Conservation (phyloP, 2,888 invertebrate species). For the Nesidiocoris tenuis region DNA sequence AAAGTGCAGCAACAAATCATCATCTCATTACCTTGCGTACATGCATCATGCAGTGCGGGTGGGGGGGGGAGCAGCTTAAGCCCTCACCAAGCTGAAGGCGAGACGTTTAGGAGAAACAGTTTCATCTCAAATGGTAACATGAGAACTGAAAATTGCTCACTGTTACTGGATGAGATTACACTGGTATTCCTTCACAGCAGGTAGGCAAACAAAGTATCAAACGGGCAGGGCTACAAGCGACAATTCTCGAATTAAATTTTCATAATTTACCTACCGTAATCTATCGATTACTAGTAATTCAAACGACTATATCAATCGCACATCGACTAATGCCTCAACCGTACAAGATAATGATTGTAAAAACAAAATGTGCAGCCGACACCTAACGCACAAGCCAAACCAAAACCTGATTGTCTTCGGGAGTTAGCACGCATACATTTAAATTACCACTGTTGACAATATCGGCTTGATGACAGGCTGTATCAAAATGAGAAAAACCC, state of each 20-base stretch:
- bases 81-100: constrained; percentile 28
- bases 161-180: constrained; percentile 99
- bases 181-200: constrained; percentile 54
- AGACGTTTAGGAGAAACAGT: constrained; percentile 55
- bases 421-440: too few species aligned
- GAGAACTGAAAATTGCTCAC: constrained; percentile 75
- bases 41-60: neutral
- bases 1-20: neutral
- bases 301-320: too few species aligned
- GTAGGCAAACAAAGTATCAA: neutral
- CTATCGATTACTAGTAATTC: too few species aligned
- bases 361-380: too few species aligned
- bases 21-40: neutral
- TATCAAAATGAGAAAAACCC: too few species aligned
- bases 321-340: too few species aligned
- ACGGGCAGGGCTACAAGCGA: neutral
- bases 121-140: constrained; percentile 86
- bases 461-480: too few species aligned
- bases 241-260: neutral
- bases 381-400: too few species aligned
- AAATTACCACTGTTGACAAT: too few species aligned
- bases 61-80: neutral
- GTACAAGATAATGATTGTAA: too few species aligned
- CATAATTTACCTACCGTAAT: neutral
- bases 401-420: too few species aligned